These are phyloP conservation scores for Liposcelis brunnea DNA, from an alignment of 2,888 invertebrate species.

Conservation along the genomic window DNA sequence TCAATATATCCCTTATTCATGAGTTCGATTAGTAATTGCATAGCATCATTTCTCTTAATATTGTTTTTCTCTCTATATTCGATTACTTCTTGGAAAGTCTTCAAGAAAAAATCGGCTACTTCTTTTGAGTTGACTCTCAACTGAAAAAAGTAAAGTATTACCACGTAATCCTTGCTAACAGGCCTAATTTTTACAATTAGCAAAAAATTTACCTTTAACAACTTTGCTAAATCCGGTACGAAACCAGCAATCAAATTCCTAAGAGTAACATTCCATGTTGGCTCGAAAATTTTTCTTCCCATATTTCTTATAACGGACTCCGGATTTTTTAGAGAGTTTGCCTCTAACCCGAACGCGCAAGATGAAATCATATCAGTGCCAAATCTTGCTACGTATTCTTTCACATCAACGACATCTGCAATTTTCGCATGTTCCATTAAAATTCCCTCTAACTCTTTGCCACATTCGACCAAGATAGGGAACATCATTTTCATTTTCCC, in stretches of 20 bases:
- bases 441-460: too few species aligned
- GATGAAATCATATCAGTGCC: conserved; percentile 20
- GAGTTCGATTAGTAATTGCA: not conserved
- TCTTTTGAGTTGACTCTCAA: not conserved
- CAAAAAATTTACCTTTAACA: too few species aligned
- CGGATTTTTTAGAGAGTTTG: conserved; percentile 15
- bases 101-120: not conserved
- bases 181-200: too few species aligned
- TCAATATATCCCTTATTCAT: not conserved
- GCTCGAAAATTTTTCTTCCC: conserved; percentile 12
- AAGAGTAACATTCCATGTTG: conserved; percentile 14
- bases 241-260: too few species aligned
- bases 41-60: not conserved
- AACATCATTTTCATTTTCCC: too few species aligned
- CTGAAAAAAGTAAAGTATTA: conserved; percentile 2
- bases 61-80: not conserved
- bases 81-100: not conserved
- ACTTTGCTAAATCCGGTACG: too few species aligned
- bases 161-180: too few species aligned
- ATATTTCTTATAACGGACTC: conserved; percentile 15
- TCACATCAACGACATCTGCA: not conserved
- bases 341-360: conserved; percentile 19
- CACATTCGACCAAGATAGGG: too few species aligned
- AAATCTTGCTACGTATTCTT: conserved; percentile 16
- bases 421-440: not conserved